Percentiles rank a stretch among this genome's conserved stretches.
Evolutionary conservation across 2,113 vertebrate species (phyloP).

Genomic region (Eurypyga helias): DNA sequence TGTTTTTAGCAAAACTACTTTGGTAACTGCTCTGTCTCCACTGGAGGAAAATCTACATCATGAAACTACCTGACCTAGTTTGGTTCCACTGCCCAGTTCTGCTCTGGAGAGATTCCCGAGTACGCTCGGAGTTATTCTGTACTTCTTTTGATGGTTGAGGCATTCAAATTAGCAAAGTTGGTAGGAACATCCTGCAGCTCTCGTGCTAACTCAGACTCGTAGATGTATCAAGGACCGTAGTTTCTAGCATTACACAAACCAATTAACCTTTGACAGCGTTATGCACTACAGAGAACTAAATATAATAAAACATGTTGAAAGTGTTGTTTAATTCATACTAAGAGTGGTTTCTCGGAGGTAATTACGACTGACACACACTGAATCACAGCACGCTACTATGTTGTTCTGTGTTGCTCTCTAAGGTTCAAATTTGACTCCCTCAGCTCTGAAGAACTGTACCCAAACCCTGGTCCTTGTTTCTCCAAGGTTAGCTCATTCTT

Average conservation of each 20-base stretch:
- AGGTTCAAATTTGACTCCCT: neutral
- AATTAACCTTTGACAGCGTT: slow-evolving; percentile 50
- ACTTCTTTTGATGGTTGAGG: neutral
- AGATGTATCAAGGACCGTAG: neutral
- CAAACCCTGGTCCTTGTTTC: neutral
- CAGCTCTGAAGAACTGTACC: neutral
- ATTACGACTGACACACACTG: neutral
- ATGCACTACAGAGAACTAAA: slow-evolving; percentile 3
- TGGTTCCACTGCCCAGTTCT: neutral
- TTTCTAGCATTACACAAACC: slow-evolving; percentile 16
- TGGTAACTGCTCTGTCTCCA: slow-evolving; percentile 26
- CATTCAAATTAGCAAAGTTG: neutral
- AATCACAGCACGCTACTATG: neutral
- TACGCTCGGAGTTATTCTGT: neutral
- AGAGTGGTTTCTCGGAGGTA: neutral
- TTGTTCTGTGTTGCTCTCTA: neutral
- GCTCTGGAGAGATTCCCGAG: neutral
- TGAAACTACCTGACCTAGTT: neutral
- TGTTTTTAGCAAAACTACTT: slow-evolving; percentile 51
- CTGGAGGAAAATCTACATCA: neutral
- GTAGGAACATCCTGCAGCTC: neutral
- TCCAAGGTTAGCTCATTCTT: neutral
- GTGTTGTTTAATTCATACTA: neutral
- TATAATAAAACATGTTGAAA: neutral
- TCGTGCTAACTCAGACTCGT: neutral